phyloP scores from a whole-genome alignment of 2,797 vertebrate genomes.

The Sternarchorhynchus goeldii region DNA sequence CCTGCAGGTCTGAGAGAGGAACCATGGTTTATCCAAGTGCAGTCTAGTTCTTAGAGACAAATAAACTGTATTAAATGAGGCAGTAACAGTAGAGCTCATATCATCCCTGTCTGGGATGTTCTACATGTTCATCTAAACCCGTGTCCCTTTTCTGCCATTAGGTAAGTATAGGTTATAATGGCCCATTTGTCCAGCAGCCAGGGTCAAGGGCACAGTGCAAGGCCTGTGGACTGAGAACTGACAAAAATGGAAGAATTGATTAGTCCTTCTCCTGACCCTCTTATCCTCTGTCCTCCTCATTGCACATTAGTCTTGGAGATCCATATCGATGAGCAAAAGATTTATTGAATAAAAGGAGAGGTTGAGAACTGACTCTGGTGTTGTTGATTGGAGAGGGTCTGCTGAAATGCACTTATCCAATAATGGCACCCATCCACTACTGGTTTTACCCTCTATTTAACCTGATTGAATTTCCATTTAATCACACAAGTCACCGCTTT shows the following conservation, averaged over 20 bases:
- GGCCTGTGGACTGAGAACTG: conserved; percentile 52
- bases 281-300: conserved; percentile 54
- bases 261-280: conserved; percentile 51
- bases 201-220: conserved; percentile 62
- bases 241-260: conserved; percentile 62
- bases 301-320: conserved; percentile 59
- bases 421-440: conserved; percentile 27
- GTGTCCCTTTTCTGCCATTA: conserved; percentile 45
- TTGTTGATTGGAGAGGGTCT: conserved; percentile 53
- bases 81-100: conserved; percentile 51
- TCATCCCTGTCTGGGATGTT: conserved; percentile 54
- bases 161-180: conserved; percentile 47
- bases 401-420: conserved; percentile 37
- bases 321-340: conserved; percentile 61
- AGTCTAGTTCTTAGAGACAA: conserved; percentile 58
- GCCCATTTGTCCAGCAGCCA: conserved; percentile 54
- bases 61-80: conserved; percentile 58
- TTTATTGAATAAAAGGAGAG: conserved; percentile 67
- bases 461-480: conserved; percentile 53
- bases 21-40: conserved; percentile 45
- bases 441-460: conserved; percentile 33
- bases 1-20: conserved; percentile 32
- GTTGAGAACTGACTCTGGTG: conserved; percentile 52
- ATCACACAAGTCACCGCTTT: conserved; percentile 46
- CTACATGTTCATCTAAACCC: conserved; percentile 56